Conservation (phyloP, 2,113 vertebrate genomes). For the Megaceryle torquata region DNA sequence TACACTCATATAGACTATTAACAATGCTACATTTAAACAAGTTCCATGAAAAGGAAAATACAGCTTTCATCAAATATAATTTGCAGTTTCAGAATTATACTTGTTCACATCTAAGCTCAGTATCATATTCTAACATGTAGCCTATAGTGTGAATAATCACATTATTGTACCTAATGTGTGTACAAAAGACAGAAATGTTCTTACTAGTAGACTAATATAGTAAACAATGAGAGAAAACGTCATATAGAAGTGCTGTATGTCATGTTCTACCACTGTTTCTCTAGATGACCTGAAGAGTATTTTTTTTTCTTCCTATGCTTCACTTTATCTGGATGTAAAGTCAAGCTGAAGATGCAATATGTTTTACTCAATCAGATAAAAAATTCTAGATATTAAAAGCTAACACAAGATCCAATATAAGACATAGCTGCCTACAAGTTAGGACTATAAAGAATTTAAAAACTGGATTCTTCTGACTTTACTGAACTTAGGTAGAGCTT, state of each 20-base stretch:
- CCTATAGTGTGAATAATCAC: background rate
- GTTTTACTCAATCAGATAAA: background rate
- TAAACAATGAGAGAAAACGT: background rate
- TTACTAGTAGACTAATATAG: background rate
- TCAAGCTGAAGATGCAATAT: background rate
- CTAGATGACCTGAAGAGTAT: background rate
- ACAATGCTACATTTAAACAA: background rate
- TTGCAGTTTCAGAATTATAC: background rate
- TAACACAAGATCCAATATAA: background rate
- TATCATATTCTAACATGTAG: background rate
- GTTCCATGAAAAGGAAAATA: background rate
- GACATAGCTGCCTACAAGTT: fast-evolving
- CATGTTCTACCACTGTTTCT: background rate
- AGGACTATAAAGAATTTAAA: fast-evolving
- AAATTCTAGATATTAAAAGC: background rate
- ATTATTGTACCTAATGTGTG: background rate
- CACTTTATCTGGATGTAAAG: background rate
- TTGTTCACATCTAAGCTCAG: background rate
- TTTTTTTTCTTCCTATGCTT: background rate
- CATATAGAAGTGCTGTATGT: background rate
- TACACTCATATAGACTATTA: background rate
- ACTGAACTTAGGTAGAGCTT: background rate
- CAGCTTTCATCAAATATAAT: background rate
- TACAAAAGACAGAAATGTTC: background rate
- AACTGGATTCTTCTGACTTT: background rate